Percentiles rank a stretch among this genome's conserved stretches.
These are phyloP conservation scores for Pycnomerus fuliginosus DNA, from an alignment of 2,888 invertebrate species.

Conservation along the genomic window DNA sequence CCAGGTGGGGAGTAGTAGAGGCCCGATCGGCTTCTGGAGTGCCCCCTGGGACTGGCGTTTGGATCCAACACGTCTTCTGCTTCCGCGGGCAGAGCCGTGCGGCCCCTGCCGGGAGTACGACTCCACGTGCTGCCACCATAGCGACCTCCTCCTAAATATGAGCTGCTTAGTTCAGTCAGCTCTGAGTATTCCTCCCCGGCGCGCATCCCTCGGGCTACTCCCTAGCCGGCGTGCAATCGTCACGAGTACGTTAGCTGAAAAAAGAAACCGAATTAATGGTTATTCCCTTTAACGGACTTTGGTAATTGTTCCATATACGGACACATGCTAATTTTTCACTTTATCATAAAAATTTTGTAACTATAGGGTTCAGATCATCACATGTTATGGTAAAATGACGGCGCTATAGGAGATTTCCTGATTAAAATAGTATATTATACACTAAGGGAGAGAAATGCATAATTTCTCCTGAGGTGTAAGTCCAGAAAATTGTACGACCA, in stretches of 20 bases:
- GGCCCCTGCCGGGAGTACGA: constrained; percentile 58
- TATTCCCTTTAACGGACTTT: neutral
- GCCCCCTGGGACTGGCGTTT: constrained; percentile 50
- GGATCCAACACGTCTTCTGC: constrained; percentile 61
- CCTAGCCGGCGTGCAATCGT: constrained; percentile 45
- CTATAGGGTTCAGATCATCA: too few relatives aligned
- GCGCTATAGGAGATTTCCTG: too few relatives aligned
- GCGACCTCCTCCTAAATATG: constrained; percentile 42
- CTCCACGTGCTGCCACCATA: constrained; percentile 44
- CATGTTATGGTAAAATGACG: too few relatives aligned
- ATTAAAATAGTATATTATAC: too few relatives aligned
- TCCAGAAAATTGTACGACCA: too few relatives aligned
- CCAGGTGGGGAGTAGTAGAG: constrained; percentile 86
- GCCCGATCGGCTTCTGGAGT: constrained; percentile 62
- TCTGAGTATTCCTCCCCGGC: constrained; percentile 52
- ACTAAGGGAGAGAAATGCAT: too few relatives aligned
- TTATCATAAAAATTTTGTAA: too few relatives aligned
- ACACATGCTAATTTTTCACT: too few relatives aligned
- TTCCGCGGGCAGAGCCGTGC: constrained; percentile 58
- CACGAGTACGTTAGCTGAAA: constrained; percentile 49
- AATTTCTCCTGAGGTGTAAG: too few relatives aligned
- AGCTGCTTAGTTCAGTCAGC: constrained; percentile 52
- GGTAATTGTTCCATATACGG: too few relatives aligned
- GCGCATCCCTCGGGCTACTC: constrained; percentile 45
- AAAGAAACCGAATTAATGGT: constrained; percentile 8